Evolutionary conservation across 2,797 vertebrate species (phyloP).

Genomic region (Catostomus latipinnis): DNA sequence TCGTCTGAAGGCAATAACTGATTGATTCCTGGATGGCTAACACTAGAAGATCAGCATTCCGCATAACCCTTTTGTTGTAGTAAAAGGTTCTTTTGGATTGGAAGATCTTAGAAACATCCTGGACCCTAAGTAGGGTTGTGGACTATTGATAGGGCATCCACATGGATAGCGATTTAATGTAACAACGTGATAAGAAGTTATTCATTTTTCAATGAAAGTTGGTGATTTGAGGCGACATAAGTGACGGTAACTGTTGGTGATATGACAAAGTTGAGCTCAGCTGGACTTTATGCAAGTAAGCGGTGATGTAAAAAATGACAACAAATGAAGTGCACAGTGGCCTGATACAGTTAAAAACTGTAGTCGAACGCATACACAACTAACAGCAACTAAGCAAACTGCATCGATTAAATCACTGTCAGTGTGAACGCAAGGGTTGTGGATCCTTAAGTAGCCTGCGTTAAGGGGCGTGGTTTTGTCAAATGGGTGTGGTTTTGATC

Average conservation of each 20-base stretch:
- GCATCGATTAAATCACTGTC: neutral
- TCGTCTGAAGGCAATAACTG: no score
- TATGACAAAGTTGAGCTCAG: neutral
- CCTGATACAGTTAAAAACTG: neutral
- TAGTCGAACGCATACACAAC: neutral
- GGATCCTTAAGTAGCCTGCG: neutral
- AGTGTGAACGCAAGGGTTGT: neutral
- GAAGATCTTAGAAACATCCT: no score
- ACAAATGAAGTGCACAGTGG: neutral
- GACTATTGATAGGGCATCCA: neutral
- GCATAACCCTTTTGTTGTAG: no score
- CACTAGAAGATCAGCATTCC: no score
- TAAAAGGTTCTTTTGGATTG: no score
- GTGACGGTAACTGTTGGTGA: no score
- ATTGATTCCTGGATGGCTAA: no score
- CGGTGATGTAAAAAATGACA: neutral
- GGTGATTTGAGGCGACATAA: no score
- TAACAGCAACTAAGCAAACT: neutral
- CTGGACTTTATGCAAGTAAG: neutral
- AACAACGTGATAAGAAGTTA: no score
- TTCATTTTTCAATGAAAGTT: no score
- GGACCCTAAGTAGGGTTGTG: no score
- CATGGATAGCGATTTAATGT: neutral
- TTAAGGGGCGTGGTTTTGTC: conserved; percentile 19
- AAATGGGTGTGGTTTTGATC: neutral